Evolutionary conservation across 2,797 vertebrate species (phyloP).

Genomic region (Enteromius afrohamiltoni): DNA sequence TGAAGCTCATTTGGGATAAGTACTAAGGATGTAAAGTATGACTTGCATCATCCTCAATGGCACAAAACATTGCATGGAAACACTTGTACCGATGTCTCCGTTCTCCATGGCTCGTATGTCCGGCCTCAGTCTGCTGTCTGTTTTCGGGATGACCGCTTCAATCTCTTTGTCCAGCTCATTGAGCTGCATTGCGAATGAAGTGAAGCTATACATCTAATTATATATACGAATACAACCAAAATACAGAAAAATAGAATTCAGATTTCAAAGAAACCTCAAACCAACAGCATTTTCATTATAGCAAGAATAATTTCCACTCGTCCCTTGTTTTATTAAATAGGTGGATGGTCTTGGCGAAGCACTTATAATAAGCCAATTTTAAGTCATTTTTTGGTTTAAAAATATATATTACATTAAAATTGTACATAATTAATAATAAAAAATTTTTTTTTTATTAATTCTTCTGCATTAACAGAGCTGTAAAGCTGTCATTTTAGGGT

Average conservation of each 20-base stretch:
- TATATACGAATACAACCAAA: constrained; percentile 45
- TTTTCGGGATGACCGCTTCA: constrained; percentile 86
- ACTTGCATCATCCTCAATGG: neutral
- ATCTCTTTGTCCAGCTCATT: constrained; percentile 93
- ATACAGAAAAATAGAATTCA: neutral
- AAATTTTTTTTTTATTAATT: no score
- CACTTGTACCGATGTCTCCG: constrained; percentile 90
- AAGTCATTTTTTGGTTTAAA: no score
- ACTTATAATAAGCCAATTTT: neutral
- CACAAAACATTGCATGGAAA: neutral
- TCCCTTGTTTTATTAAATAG: neutral
- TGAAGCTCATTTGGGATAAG: neutral
- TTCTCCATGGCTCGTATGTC: constrained; percentile 98
- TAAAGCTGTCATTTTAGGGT: neutral
- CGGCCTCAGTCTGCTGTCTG: constrained; percentile 93
- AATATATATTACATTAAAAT: neutral
- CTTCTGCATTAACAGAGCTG: neutral
- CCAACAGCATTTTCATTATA: neutral
- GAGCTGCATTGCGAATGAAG: constrained; percentile 94
- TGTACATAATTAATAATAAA: neutral
- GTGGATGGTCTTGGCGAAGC: neutral
- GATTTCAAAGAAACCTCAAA: neutral
- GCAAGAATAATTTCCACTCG: neutral
- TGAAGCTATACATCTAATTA: constrained; percentile 98
- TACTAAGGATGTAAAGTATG: neutral